phyloP scores from a whole-genome alignment of 2,888 invertebrate species.

The Adela reaumurella region DNA sequence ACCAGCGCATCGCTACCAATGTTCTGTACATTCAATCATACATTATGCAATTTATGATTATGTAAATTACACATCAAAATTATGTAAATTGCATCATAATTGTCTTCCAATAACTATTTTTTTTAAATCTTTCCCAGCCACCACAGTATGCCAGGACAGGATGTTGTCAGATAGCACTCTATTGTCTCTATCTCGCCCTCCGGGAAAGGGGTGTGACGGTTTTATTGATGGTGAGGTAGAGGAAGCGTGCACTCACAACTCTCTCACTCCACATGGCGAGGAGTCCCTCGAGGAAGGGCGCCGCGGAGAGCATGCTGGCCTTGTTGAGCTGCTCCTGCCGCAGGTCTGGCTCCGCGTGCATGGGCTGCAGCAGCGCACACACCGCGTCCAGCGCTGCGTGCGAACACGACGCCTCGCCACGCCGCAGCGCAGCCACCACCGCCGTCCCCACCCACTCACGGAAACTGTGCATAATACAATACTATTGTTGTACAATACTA shows the following conservation, averaged over 20 bases:
- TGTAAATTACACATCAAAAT: not conserved
- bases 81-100: not conserved
- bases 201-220: too few relatives aligned
- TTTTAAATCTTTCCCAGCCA: too few relatives aligned
- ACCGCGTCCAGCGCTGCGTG: constrained; percentile 97
- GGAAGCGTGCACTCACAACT: constrained; percentile 63
- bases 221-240: too few relatives aligned
- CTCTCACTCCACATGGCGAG: constrained; percentile 94
- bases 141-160: too few relatives aligned
- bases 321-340: constrained; percentile 98
- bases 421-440: constrained; percentile 84
- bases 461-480: too few relatives aligned
- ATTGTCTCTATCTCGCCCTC: too few relatives aligned
- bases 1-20: constrained; percentile 92
- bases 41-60: too few relatives aligned
- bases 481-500: too few relatives aligned
- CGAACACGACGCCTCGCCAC: constrained; percentile 85
- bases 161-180: too few relatives aligned
- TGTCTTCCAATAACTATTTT: too few relatives aligned
- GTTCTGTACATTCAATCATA: too few relatives aligned
- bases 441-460: constrained; percentile 92
- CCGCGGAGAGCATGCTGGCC: constrained; percentile 87
- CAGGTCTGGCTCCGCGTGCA: constrained; percentile 94
- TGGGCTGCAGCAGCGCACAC: constrained; percentile 97
- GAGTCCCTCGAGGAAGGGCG: constrained; percentile 87